Conservation (phyloP, 2,113 vertebrate species). For the Eclectus roratus region DNA sequence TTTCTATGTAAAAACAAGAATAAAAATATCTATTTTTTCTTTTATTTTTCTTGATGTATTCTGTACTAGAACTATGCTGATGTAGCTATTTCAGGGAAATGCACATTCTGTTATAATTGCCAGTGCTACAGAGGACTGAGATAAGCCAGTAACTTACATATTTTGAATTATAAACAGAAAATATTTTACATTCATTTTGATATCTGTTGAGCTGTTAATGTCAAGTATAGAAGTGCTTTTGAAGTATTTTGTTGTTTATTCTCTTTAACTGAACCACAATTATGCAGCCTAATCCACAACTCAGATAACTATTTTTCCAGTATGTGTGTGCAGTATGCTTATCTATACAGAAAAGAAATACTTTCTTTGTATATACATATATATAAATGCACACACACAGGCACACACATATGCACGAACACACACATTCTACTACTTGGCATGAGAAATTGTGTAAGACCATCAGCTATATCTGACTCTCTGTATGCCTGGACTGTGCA, state of each 20-base stretch:
- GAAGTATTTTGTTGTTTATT: background rate
- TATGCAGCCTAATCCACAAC: background rate
- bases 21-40: background rate
- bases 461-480: background rate
- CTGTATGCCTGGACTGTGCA: background rate
- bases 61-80: background rate
- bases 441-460: background rate
- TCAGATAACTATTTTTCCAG: background rate
- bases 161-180: background rate
- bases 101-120: conserved; percentile 8
- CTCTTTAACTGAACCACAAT: background rate
- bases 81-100: conserved; percentile 36
- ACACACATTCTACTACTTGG: background rate
- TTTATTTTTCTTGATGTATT: background rate
- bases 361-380: background rate
- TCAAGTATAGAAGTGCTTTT: conserved; percentile 18
- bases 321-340: background rate
- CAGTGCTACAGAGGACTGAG: background rate
- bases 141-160: conserved; percentile 12
- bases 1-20: conserved; percentile 11
- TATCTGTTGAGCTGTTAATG: background rate
- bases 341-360: background rate
- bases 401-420: background rate
- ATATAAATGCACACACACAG: background rate
- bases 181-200: background rate